Conservation (phyloP, 2,888 invertebrate species). For the Drosophila buzzatii region DNA sequence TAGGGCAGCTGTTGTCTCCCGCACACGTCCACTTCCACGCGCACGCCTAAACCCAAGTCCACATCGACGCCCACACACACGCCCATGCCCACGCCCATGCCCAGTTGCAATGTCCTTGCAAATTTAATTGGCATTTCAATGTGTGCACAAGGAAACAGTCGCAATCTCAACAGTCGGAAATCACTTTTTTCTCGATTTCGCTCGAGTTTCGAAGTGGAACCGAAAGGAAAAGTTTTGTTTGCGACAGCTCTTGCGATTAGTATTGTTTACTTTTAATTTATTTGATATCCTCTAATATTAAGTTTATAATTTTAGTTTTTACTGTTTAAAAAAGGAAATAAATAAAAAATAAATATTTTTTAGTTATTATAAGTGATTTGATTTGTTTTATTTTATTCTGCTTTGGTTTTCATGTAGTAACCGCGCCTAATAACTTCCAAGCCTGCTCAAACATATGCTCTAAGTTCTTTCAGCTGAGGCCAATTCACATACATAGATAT, state of each 20-base stretch:
- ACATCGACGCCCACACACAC: neutral
- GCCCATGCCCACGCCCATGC: neutral
- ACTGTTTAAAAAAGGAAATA: too few relatives aligned
- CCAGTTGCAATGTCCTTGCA: constrained; percentile 34
- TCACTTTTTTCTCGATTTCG: constrained; percentile 23
- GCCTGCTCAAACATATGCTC: constrained; percentile 53
- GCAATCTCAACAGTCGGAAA: constrained; percentile 47
- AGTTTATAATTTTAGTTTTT: constrained; percentile 13
- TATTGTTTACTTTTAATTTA: constrained; percentile 44
- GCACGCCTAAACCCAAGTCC: neutral
- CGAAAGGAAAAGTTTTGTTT: constrained; percentile 34
- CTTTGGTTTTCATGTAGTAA: constrained; percentile 41
- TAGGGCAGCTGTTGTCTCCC: constrained; percentile 19
- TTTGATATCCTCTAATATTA: constrained; percentile 31
- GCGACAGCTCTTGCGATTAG: constrained; percentile 57
- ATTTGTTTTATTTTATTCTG: neutral
- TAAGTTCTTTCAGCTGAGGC: constrained; percentile 53
- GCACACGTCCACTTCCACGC: neutral
- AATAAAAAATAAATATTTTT: constrained; percentile 63
- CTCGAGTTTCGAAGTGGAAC: constrained; percentile 26
- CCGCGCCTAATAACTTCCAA: constrained; percentile 79
- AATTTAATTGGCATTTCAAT: constrained; percentile 53
- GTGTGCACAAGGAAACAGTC: constrained; percentile 45
- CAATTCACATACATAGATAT: constrained; percentile 5
- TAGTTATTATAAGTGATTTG: constrained; percentile 23